These are phyloP conservation scores for Drosophila eohydei DNA, from an alignment of 2,888 invertebrate species.

Conservation along the genomic window DNA sequence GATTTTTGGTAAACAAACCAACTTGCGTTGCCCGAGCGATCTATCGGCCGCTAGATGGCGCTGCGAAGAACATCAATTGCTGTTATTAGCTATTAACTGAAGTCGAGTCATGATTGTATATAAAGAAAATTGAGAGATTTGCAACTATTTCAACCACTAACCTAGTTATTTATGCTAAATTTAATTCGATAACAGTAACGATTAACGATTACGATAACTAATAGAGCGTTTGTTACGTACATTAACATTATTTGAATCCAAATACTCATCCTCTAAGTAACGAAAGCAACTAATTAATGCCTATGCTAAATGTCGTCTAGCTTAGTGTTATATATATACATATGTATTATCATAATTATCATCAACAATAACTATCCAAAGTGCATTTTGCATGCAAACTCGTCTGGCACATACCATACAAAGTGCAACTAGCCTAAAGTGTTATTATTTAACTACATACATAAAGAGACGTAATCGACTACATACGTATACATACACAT, in stretches of 20 bases:
- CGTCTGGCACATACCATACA: constrained; percentile 42
- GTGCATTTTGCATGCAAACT: constrained; percentile 46
- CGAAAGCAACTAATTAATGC: constrained; percentile 78
- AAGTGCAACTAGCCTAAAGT: constrained; percentile 55
- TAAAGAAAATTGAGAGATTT: constrained; percentile 50
- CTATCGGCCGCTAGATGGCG: constrained; percentile 36
- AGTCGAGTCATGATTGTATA: constrained; percentile 47
- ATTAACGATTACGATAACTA: constrained; percentile 29
- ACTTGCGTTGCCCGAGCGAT: not conserved
- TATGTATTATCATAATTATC: constrained; percentile 20
- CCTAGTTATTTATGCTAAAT: constrained; percentile 53
- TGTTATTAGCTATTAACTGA: constrained; percentile 15
- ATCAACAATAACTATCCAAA: constrained; percentile 45
- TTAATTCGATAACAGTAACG: constrained; percentile 25
- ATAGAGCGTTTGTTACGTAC: constrained; percentile 58
- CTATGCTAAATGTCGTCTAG: constrained; percentile 80
- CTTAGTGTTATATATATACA: constrained; percentile 44
- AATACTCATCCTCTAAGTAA: constrained; percentile 65
- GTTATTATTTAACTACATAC: constrained; percentile 63
- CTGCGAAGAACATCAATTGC: constrained; percentile 22
- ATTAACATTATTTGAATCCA: constrained; percentile 31
- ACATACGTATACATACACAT: constrained; percentile 9
- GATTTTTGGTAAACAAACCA: not conserved
- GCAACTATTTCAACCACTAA: constrained; percentile 38
- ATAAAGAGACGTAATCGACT: constrained; percentile 39